Evolutionary conservation across 1,140 invertebrate species (phyloP).

Genomic region (Notospermus geniculatus): DNA sequence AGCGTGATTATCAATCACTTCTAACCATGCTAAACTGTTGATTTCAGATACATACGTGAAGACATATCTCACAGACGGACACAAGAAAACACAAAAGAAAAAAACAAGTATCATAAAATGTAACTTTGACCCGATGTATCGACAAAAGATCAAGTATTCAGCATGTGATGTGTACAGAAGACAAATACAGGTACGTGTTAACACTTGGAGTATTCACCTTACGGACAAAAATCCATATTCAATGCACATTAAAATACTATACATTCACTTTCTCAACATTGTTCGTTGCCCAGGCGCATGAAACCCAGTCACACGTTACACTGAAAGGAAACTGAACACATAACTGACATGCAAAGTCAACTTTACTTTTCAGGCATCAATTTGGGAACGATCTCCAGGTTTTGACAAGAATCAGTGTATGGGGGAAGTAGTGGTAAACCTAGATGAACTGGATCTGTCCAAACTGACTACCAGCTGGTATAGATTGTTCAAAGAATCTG

Average conservation of each 20-base stretch:
- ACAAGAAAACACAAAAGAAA: conserved; percentile 82
- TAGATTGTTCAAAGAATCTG: conserved; percentile 68
- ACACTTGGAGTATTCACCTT: conserved; percentile 9
- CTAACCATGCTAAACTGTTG: conserved; percentile 9
- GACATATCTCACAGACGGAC: conserved; percentile 84
- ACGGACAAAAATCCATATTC: no score
- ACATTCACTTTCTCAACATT: no score
- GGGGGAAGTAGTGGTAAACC: conserved; percentile 78
- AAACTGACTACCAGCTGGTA: conserved; percentile 83
- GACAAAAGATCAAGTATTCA: conserved; percentile 82
- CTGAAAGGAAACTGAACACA: no score
- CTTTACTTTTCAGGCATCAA: conserved; percentile 61
- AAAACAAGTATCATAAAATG: conserved; percentile 82
- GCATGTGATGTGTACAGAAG: conserved; percentile 81
- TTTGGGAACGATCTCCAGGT: conserved; percentile 83
- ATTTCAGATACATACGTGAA: conserved; percentile 86
- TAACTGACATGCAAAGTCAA: no score
- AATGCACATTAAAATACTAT: conserved; percentile 6
- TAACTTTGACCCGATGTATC: conserved; percentile 77
- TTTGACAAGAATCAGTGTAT: conserved; percentile 79
- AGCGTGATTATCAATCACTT: neutral
- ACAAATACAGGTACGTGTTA: conserved; percentile 67
- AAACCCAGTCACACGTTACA: no score
- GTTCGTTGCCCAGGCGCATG: no score
- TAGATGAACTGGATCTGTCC: conserved; percentile 75